Base-by-base conservation (phyloP, 2,888 invertebrate genomes). In the Cosmorhoe ocellata region DNA sequence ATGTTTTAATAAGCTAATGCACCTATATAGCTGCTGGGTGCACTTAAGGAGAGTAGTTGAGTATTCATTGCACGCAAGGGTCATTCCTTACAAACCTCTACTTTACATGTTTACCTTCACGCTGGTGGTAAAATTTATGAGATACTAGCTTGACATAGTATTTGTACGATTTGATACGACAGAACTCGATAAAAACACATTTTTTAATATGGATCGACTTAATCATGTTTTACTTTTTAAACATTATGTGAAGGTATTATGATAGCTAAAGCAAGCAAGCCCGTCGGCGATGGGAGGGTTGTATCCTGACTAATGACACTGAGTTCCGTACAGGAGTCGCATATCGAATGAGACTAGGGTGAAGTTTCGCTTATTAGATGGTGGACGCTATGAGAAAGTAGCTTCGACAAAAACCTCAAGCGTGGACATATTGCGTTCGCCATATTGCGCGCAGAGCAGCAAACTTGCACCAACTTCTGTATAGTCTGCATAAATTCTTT, bases 351-450 rank as follows among this genome's bases (percentile, higher is more conserved):
- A 86, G 81, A 74, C 73, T 68, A 76, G 77, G 81, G 67, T 74
- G 64, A 88, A 89, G 81, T 89, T 89, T 83, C 72, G 71, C 76
- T 86, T 90, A 89, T 90, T 88, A 89, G 81, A 88, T 86, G 80
- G 79, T 76, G 72, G 79, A 77, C 72, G 79, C 83, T 84, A 88
- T 85, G 84, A 87, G 84, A 85, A 85, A 84, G 76, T 79, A 78
- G 71, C 63, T 68, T 71, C 69, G 74, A 81, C 88, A 89, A 89
- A 89, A 90, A 89, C 75, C 79, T 67, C 71, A 63, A 65, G 74
- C 63, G 73, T 69, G 76, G 78, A 84, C 86, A 87, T 89, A 89
- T 88, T 88, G 86, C 80, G 76, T 54, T 69, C 74, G 77, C 70
- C 82, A 80, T 81, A 75, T 81, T 80, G 81, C 67, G 67, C 61